A percentile compares a stretch with the other conserved stretches of the same genome.
Conservation (phyloP, 2,797 vertebrate species). For the Gastrophryne carolinensis region DNA sequence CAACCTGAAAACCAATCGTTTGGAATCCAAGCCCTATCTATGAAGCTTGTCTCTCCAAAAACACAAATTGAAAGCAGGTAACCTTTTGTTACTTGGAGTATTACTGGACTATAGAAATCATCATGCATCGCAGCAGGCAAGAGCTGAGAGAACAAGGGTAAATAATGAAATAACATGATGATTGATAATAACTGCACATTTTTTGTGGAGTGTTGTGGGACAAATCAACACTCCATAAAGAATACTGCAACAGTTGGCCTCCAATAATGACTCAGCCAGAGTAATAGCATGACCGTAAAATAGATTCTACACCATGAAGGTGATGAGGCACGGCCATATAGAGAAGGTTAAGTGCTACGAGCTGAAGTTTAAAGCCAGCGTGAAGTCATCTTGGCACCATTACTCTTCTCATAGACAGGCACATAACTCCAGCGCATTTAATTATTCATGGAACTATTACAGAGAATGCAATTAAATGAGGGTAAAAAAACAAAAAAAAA, state of each 20-base stretch:
- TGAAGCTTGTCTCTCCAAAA: too few species aligned
- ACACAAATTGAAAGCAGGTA: too few species aligned
- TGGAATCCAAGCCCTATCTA: too few species aligned
- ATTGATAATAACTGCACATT: too few species aligned
- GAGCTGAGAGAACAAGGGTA: too few species aligned
- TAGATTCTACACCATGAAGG: neutral
- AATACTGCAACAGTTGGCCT: neutral
- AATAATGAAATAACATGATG: too few species aligned
- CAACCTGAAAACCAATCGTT: too few species aligned
- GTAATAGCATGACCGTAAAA: neutral
- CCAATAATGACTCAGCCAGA: neutral
- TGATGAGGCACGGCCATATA: neutral
- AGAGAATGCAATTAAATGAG: conserved; percentile 58
- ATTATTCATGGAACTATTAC: conserved; percentile 68
- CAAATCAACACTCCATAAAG: too few species aligned
- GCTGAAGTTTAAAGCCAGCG: conserved; percentile 60
- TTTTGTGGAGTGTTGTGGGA: too few species aligned
- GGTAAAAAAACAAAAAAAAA: conserved; percentile 44
- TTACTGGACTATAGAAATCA: too few species aligned
- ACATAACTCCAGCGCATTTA: conserved; percentile 61
- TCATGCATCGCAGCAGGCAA: too few species aligned
- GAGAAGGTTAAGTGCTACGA: conserved; percentile 50
- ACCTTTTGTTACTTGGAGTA: too few species aligned
- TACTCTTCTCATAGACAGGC: conserved; percentile 52
- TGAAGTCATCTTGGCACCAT: conserved; percentile 48